Evolutionary conservation across 1,140 invertebrate genomes (phyloP).

Genomic region (Drosophila guanche): DNA sequence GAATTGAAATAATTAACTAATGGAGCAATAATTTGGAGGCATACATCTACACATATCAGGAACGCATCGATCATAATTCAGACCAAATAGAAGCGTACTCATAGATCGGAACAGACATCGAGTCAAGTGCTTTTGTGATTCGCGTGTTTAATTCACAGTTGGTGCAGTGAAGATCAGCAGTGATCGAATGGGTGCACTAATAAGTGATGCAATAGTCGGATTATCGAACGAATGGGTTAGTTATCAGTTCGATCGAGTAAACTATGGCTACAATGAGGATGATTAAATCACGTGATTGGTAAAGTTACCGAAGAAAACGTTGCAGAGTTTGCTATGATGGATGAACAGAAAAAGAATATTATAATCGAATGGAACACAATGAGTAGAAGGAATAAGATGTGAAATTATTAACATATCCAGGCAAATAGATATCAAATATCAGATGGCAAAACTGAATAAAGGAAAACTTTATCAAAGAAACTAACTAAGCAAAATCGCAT

Average conservation of each 20-base stretch:
- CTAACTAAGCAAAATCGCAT: background rate
- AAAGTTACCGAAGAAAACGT: background rate
- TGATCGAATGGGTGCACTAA: constrained; percentile 9
- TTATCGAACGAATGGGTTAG: too few species aligned
- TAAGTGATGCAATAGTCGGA: background rate
- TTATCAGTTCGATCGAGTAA: too few species aligned
- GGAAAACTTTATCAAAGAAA: background rate
- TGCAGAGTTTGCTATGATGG: background rate
- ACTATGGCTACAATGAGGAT: too few species aligned
- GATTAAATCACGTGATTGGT: too few species aligned
- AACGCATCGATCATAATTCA: constrained; percentile 24
- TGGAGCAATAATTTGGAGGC: constrained; percentile 50
- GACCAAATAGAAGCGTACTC: constrained; percentile 1
- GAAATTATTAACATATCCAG: background rate
- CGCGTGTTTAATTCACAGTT: background rate
- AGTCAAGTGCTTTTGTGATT: constrained; percentile 20
- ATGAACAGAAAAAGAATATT: too few species aligned
- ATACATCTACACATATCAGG: constrained; percentile 3
- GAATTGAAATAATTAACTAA: constrained; percentile 67
- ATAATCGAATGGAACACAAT: background rate
- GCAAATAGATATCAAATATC: background rate
- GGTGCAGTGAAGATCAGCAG: constrained; percentile 5
- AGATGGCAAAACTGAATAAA: background rate
- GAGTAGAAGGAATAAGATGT: background rate
- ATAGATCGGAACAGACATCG: too few species aligned